phyloP scores from a whole-genome alignment of 2,113 vertebrate genomes.

The Hydrolagus affinis region DNA sequence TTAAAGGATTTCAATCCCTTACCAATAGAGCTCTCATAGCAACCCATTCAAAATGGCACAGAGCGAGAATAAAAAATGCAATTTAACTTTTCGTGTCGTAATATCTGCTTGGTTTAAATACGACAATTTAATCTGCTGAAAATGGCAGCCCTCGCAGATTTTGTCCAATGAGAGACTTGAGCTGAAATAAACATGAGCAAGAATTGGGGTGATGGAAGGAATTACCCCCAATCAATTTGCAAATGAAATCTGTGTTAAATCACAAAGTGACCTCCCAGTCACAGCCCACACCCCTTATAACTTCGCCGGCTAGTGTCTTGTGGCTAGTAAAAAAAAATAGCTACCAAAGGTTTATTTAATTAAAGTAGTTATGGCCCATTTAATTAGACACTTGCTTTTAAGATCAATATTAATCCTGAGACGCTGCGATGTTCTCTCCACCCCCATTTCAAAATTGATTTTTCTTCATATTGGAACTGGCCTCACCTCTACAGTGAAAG shows the following conservation, averaged over 20 bases:
- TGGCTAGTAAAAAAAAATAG: background rate
- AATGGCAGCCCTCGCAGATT: background rate
- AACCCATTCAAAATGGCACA: too few relatives aligned
- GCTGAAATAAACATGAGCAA: background rate
- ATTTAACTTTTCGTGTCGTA: background rate
- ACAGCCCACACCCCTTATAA: background rate
- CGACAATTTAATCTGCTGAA: slow-evolving; percentile 19
- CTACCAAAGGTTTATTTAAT: background rate
- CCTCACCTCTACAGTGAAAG: slow-evolving; percentile 3
- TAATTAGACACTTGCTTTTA: slow-evolving; percentile 13
- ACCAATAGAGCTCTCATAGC: background rate
- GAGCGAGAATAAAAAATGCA: background rate
- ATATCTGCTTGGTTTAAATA: background rate
- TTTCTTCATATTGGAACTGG: slow-evolving; percentile 24
- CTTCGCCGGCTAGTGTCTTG: background rate
- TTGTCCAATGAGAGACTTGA: background rate
- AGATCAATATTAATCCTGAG: background rate
- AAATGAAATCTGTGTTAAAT: too few relatives aligned
- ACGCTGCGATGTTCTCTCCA: background rate
- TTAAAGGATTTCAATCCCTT: background rate
- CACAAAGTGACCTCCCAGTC: background rate
- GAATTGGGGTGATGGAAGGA: background rate
- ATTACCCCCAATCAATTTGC: background rate
- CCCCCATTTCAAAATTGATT: slow-evolving; percentile 27
- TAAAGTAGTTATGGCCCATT: background rate